Evolutionary conservation across 1,140 invertebrate species (phyloP).

Genomic region (Rhagoletis pomonella): DNA sequence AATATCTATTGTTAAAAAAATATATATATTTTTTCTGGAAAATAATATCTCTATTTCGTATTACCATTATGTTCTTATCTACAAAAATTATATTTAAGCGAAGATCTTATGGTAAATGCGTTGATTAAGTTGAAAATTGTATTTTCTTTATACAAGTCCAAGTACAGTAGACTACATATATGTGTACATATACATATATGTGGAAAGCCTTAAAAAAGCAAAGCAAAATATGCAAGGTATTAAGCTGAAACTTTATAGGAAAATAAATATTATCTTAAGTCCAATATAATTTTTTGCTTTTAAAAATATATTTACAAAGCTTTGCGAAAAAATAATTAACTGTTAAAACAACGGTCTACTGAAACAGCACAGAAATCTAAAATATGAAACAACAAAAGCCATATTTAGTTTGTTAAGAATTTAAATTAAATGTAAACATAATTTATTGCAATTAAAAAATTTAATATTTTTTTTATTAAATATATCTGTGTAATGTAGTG

Average conservation of each 20-base stretch:
- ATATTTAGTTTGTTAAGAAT: conserved; percentile 34
- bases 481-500: neutral
- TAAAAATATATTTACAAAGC: neutral
- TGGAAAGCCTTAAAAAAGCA: too few relatives aligned
- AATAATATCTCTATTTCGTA: too few relatives aligned
- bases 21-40: too few relatives aligned
- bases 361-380: neutral
- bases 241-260: neutral
- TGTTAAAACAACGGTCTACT: neutral
- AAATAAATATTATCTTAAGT: neutral
- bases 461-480: neutral
- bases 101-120: neutral
- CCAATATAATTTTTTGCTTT: neutral
- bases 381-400: conserved; percentile 27
- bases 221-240: neutral
- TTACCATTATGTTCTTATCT: neutral
- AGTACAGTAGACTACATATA: neutral
- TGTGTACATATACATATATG: too few relatives aligned
- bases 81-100: conserved; percentile 10
- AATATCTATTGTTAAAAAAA: neutral
- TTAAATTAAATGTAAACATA: conserved; percentile 34
- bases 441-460: conserved; percentile 24
- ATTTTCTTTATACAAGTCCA: neutral
- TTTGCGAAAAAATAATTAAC: neutral
- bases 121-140: conserved; percentile 6